A percentile compares a stretch with the other conserved stretches of the same genome.
Evolutionary conservation across 2,888 invertebrate species (phyloP).

Genomic region (Xiphydria camelus): DNA sequence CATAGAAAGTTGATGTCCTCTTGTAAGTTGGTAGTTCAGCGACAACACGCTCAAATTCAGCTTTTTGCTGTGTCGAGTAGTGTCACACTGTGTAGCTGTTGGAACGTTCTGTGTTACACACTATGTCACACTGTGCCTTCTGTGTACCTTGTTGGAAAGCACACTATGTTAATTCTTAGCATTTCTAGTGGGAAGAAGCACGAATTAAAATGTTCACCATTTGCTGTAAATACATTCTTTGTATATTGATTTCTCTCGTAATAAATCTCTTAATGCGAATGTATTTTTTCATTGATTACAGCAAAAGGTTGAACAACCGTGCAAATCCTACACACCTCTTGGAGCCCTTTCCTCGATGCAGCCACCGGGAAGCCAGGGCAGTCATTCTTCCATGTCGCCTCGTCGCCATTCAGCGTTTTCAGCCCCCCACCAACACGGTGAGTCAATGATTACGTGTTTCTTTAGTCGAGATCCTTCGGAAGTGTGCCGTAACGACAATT

Average conservation of each 20-base stretch:
- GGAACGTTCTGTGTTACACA: no score
- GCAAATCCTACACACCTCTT: constrained; percentile 79
- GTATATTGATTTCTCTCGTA: constrained; percentile 1
- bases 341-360: constrained; percentile 86
- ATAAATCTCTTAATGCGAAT: neutral
- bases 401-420: constrained; percentile 56
- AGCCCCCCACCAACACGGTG: constrained; percentile 66
- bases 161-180: no score
- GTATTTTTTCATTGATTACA: constrained; percentile 16
- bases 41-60: no score
- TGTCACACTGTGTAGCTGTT: no score
- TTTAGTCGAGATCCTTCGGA: no score
- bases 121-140: no score
- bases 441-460: constrained; percentile 29
- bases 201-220: neutral
- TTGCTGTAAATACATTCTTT: neutral
- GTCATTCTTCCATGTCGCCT: constrained; percentile 55
- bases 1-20: no score
- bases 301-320: constrained; percentile 55
- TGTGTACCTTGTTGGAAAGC: constrained; percentile 1
- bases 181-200: no score
- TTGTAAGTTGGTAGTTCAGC: no score
- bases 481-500: no score
- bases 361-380: constrained; percentile 68
- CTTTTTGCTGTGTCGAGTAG: no score